A percentile compares a stretch with the other conserved stretches of the same genome.
Evolutionary conservation across 2,888 invertebrate species (phyloP).

Genomic region (Lepidochrysops patricia): DNA sequence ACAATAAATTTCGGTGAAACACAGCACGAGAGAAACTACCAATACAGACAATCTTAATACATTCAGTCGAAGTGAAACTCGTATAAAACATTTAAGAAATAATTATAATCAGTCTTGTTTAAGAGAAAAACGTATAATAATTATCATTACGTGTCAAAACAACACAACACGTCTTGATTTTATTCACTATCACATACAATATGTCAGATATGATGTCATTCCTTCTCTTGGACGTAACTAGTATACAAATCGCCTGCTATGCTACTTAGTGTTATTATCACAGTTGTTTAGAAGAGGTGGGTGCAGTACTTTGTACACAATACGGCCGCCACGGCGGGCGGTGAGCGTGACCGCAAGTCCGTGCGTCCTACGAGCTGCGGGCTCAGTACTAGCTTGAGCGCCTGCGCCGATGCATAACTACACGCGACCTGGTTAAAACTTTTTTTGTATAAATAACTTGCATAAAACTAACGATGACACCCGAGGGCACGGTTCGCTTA

Average conservation of each 20-base stretch:
- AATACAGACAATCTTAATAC: slow-evolving; percentile 69
- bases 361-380: slow-evolving; percentile 46
- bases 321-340: slow-evolving; percentile 47
- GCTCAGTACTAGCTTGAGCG: slow-evolving; percentile 22
- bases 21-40: slow-evolving; percentile 65
- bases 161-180: slow-evolving; percentile 47
- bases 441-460: slow-evolving; percentile 35
- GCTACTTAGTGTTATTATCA: slow-evolving; percentile 77
- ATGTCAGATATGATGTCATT: slow-evolving; percentile 77
- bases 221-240: slow-evolving; percentile 74
- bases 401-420: slow-evolving; percentile 25
- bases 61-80: slow-evolving; percentile 72
- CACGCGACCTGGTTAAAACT: slow-evolving; percentile 28
- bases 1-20: slow-evolving; percentile 56
- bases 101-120: slow-evolving; percentile 77
- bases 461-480: slow-evolving; percentile 36
- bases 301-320: slow-evolving; percentile 75
- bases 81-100: slow-evolving; percentile 75
- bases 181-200: slow-evolving; percentile 70
- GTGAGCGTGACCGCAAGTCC: slow-evolving; percentile 35
- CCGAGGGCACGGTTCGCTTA: slow-evolving; percentile 44
- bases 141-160: slow-evolving; percentile 53
- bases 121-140: slow-evolving; percentile 64
- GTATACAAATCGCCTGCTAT: slow-evolving; percentile 74
- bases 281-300: slow-evolving; percentile 76